These are phyloP conservation scores for Operophtera brumata DNA, from an alignment of 2,888 invertebrate species.

Conservation along the genomic window DNA sequence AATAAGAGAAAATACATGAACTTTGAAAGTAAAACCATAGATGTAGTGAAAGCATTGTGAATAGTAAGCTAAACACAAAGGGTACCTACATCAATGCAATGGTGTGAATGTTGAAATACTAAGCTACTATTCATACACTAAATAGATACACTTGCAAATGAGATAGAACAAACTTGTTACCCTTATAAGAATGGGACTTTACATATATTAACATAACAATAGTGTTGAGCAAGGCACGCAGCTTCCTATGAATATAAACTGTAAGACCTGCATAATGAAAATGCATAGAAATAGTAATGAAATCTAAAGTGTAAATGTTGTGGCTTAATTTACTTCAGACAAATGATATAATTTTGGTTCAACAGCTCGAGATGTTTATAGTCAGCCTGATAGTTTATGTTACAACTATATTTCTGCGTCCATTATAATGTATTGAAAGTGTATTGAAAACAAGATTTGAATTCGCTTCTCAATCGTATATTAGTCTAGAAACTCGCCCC, in stretches of 20 bases:
- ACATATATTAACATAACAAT: slow-evolving; percentile 39
- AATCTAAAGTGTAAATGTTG: slow-evolving; percentile 5
- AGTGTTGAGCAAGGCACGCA: slow-evolving; percentile 15
- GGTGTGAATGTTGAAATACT: slow-evolving; percentile 9
- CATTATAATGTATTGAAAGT: slow-evolving; percentile 1
- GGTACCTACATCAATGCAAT: slow-evolving; percentile 3
- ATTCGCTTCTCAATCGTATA: too few relatives aligned
- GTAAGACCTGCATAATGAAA: slow-evolving; percentile 1
- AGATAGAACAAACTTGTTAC: slow-evolving; percentile 25
- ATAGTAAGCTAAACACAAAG: neutral
- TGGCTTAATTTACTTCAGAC: slow-evolving; percentile 3
- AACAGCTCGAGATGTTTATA: slow-evolving; percentile 1
- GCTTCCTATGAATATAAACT: slow-evolving; percentile 30
- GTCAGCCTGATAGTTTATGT: slow-evolving; percentile 1
- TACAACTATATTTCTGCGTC: slow-evolving; percentile 1
- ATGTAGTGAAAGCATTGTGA: neutral
- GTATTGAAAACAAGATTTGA: too few relatives aligned
- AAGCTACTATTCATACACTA: slow-evolving; percentile 4
- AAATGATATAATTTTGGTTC: slow-evolving; percentile 3
- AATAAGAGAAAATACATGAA: neutral
- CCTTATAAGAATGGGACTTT: slow-evolving; percentile 25
- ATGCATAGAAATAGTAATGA: slow-evolving; percentile 10
- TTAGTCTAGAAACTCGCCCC: too few relatives aligned
- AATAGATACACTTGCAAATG: slow-evolving; percentile 27
- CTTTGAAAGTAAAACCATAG: neutral